phyloP scores from a whole-genome alignment of 2,113 vertebrate species.

The Cacatua alba region DNA sequence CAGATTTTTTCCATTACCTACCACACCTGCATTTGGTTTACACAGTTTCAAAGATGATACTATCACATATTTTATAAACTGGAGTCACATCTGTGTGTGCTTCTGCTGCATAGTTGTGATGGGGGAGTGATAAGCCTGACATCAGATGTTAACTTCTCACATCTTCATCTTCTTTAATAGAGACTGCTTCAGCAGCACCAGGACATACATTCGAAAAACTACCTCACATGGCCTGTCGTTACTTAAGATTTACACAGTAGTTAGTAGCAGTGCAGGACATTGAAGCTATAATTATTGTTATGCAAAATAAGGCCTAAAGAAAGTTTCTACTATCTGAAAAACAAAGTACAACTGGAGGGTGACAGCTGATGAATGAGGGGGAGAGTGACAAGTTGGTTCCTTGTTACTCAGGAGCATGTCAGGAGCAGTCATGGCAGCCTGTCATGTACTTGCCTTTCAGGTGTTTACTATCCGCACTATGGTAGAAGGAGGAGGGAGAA shows the following conservation, averaged over 20 bases:
- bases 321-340: not conserved
- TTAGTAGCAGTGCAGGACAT: not conserved
- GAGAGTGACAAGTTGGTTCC: not conserved
- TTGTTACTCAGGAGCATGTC: not conserved
- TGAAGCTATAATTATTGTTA: not conserved
- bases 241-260: not conserved
- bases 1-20: not conserved
- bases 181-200: not conserved
- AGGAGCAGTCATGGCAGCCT: not conserved
- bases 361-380: not conserved
- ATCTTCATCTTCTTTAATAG: not conserved
- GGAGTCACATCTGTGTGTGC: not conserved
- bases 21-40: not conserved
- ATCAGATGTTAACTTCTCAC: not conserved
- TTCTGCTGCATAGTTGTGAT: not conserved
- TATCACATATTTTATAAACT: not conserved
- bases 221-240: not conserved
- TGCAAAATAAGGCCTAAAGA: not conserved
- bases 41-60: not conserved
- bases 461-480: fast-evolving
- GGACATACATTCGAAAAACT: not conserved
- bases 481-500: not conserved
- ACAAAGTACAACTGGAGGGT: not conserved
- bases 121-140: not conserved
- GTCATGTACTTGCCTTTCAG: not conserved